These are phyloP conservation scores for Mesocentrotus franciscanus DNA, from an alignment of 53 echinoderm and acorn worm species.

Conservation along the genomic window DNA sequence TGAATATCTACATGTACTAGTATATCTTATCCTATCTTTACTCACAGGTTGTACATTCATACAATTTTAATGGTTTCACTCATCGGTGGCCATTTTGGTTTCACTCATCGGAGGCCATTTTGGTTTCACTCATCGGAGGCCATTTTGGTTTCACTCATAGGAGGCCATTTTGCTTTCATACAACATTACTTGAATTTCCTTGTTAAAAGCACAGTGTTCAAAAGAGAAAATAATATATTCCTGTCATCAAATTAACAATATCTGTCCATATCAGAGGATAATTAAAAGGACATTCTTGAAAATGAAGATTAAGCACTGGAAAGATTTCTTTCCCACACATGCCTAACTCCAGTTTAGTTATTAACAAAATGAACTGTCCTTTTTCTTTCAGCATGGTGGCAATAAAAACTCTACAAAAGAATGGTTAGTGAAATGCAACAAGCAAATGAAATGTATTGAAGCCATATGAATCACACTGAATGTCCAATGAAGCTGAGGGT, in stretches of 20 bases:
- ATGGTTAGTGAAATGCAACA: conserved; percentile 8
- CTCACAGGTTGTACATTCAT: no score
- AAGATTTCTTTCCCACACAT: background rate
- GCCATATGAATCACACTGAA: background rate
- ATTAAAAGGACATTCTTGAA: background rate
- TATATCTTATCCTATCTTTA: background rate
- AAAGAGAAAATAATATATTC: background rate
- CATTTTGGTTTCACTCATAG: background rate
- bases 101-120: no score
- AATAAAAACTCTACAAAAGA: background rate
- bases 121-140: no score
- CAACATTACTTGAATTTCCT: background rate
- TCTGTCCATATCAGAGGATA: background rate
- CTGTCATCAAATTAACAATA: background rate
- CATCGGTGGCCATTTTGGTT: no score
- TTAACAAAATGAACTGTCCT: background rate
- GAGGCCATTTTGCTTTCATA: no score
- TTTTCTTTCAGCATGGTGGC: background rate
- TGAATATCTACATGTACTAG: background rate
- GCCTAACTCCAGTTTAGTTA: background rate
- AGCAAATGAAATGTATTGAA: background rate
- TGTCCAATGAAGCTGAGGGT: background rate
- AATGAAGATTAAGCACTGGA: background rate
- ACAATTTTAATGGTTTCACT: background rate
- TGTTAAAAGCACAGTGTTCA: background rate